These are phyloP conservation scores for Tenthredo notha DNA, from an alignment of 2,888 invertebrate genomes.

Conservation along the genomic window DNA sequence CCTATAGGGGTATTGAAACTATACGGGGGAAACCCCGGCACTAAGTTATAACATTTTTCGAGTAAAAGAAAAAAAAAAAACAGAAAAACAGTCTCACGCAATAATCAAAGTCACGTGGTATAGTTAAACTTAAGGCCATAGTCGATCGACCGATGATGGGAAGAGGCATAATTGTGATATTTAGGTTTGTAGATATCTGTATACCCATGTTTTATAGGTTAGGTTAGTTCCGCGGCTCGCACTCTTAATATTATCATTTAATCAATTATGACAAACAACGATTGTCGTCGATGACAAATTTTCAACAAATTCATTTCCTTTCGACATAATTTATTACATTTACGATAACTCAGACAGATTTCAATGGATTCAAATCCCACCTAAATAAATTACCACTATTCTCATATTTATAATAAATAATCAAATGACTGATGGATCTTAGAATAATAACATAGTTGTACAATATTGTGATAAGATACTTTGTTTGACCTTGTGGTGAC, in stretches of 20 bases:
- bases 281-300: background rate
- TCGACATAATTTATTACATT: too few relatives aligned
- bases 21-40: conserved; percentile 1
- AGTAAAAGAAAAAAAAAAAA: background rate
- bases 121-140: too few relatives aligned
- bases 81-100: background rate
- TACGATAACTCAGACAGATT: too few relatives aligned
- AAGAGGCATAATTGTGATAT: background rate
- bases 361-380: too few relatives aligned
- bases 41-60: background rate
- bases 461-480: too few relatives aligned
- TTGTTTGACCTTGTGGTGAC: too few relatives aligned
- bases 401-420: too few relatives aligned
- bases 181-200: background rate
- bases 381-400: too few relatives aligned
- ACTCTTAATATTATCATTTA: background rate
- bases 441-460: too few relatives aligned
- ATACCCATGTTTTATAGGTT: background rate
- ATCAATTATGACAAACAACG: background rate
- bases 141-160: background rate
- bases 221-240: background rate
- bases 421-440: too few relatives aligned
- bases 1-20: background rate
- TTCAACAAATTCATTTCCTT: too few relatives aligned
- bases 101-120: background rate